Evolutionary conservation across 2,888 invertebrate species (phyloP).

Genomic region (Agonopterix alstromeriana): DNA sequence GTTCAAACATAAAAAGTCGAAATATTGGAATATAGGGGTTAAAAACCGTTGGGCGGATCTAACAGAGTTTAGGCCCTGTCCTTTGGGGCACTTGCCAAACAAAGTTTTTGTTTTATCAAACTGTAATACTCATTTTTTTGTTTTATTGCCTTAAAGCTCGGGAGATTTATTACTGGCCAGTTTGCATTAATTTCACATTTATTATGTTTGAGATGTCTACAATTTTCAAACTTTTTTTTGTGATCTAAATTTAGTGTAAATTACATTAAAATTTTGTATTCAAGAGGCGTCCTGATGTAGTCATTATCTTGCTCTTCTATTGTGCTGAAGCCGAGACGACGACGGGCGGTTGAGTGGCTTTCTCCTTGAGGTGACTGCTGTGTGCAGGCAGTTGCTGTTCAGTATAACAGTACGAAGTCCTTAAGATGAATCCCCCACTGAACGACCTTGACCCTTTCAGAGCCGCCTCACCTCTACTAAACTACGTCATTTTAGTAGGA

Average conservation of each 20-base stretch:
- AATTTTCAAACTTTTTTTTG: too few species aligned
- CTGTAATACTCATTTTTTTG: conserved; percentile 69
- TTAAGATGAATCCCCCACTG: too few species aligned
- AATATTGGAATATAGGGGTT: conserved; percentile 39
- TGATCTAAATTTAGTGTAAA: conserved; percentile 34
- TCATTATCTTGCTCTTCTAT: not conserved
- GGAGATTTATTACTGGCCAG: conserved; percentile 65
- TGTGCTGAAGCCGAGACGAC: too few species aligned
- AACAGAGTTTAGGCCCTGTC: conserved; percentile 35
- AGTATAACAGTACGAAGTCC: too few species aligned
- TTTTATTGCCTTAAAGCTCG: conserved; percentile 61
- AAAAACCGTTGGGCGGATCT: conserved; percentile 22
- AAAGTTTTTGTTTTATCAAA: conserved; percentile 71
- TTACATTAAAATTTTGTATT: conserved; percentile 33
- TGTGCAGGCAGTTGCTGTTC: too few species aligned
- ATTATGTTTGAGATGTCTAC: too few species aligned
- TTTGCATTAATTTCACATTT: conserved; percentile 72
- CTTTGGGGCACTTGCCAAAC: conserved; percentile 59
- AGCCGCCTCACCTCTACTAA: too few species aligned
- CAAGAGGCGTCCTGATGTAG: conserved; percentile 19
- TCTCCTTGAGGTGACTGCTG: too few species aligned
- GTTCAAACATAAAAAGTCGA: conserved; percentile 28
- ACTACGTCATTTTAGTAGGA: too few species aligned
- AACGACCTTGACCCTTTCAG: too few species aligned
- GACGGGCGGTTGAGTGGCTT: too few species aligned